These are phyloP conservation scores for Eleutherodactylus coqui DNA, from an alignment of 2,797 vertebrate genomes.

Conservation along the genomic window DNA sequence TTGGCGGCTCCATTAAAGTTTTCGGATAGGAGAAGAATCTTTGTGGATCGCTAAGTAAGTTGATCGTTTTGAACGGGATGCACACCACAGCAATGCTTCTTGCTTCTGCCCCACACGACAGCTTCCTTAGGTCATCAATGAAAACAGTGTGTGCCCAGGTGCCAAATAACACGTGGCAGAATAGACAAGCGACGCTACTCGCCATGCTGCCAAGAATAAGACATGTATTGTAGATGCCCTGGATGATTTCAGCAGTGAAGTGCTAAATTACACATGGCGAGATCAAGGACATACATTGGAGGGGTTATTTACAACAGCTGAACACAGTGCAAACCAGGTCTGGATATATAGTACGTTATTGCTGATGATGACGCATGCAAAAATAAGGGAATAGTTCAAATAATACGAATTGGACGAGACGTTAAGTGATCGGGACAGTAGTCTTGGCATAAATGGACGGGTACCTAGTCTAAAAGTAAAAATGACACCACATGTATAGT, in stretches of 20 bases:
- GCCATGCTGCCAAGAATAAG: not conserved
- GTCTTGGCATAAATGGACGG: not conserved
- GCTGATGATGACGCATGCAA: not conserved
- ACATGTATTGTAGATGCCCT: constrained; percentile 23
- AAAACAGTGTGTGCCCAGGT: constrained; percentile 39
- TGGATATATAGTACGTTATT: not conserved
- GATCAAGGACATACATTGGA: not conserved
- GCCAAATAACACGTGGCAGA: constrained; percentile 18
- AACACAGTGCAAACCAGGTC: constrained; percentile 5
- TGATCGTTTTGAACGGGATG: not conserved
- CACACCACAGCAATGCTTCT: constrained; percentile 6
- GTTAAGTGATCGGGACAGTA: not conserved
- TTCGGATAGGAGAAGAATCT: not conserved
- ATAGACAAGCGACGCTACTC: not conserved
- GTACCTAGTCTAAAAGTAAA: not conserved
- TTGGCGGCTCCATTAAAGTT: not conserved
- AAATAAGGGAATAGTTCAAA: not conserved
- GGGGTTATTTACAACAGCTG: constrained; percentile 11
- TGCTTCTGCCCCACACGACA: constrained; percentile 39
- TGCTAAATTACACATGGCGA: constrained; percentile 9
- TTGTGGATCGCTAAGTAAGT: not conserved
- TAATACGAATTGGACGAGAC: not conserved
- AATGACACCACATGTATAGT: not conserved
- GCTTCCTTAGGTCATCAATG: constrained; percentile 12
- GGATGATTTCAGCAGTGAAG: constrained; percentile 23